Conservation (phyloP, 64 coral and sea anemone genomes). For the Acropora yongei region DNA sequence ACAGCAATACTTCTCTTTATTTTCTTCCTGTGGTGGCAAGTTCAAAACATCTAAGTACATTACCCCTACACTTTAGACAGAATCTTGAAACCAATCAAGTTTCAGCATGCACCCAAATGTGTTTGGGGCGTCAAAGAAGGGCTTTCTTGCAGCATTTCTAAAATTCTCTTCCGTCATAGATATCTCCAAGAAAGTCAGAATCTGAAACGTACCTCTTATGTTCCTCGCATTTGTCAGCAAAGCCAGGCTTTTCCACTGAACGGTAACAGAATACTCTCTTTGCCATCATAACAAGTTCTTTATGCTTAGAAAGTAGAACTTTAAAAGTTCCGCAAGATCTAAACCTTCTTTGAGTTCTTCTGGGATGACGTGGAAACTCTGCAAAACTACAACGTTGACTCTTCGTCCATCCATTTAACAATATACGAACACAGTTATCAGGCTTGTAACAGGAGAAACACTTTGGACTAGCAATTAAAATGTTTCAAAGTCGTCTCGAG, state of each 20-base stretch:
- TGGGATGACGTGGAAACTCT: background rate
- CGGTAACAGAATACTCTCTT: slow-evolving; percentile 29
- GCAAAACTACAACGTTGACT: slow-evolving; percentile 12
- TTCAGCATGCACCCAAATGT: slow-evolving; percentile 20
- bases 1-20: slow-evolving; percentile 28
- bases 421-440: background rate
- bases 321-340: slow-evolving; percentile 21
- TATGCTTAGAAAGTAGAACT: background rate
- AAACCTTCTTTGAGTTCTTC: background rate
- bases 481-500: slow-evolving; percentile 19
- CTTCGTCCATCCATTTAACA: background rate
- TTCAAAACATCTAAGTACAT: slow-evolving; percentile 13
- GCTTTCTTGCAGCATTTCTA: background rate
- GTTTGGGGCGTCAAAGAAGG: slow-evolving; percentile 11
- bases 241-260: slow-evolving; percentile 7
- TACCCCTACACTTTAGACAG: background rate
- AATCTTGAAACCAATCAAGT: slow-evolving; percentile 32
- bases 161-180: slow-evolving; percentile 34
- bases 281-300: background rate
- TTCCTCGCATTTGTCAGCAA: slow-evolving; percentile 18
- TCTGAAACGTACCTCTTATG: background rate
- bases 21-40: slow-evolving; percentile 21
- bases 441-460: background rate
- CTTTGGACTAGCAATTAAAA: background rate
- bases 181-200: background rate